These are phyloP conservation scores for Alosa sapidissima DNA, from an alignment of 2,797 vertebrate species.

Conservation along the genomic window DNA sequence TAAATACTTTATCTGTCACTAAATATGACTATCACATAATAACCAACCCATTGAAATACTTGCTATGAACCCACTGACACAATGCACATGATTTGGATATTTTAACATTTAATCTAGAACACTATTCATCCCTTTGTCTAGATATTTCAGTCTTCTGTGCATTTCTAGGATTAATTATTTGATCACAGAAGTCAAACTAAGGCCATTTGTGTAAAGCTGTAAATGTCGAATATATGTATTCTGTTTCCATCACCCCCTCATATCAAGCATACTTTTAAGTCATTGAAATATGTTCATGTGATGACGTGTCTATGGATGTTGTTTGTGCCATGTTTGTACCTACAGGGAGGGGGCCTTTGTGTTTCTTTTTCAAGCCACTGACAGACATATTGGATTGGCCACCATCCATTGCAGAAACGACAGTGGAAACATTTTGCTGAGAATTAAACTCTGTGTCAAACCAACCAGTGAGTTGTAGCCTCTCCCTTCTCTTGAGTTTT, in stretches of 20 bases:
- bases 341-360: not conserved
- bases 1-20: not conserved
- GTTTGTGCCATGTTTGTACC: not conserved
- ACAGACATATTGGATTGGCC: not conserved
- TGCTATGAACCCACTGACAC: no score
- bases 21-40: not conserved
- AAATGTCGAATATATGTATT: not conserved
- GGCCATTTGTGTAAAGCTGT: not conserved
- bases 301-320: not conserved
- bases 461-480: not conserved
- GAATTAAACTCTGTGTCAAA: not conserved
- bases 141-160: not conserved
- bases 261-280: not conserved
- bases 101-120: not conserved
- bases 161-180: not conserved
- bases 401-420: not conserved
- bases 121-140: not conserved
- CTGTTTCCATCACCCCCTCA: not conserved
- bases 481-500: slow-evolving; percentile 25
- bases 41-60: not conserved
- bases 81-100: no score
- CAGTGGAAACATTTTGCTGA: not conserved
- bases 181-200: not conserved
- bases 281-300: not conserved
- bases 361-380: slow-evolving; percentile 9